These are phyloP conservation scores for Polydrusus tereticollis DNA, from an alignment of 2,888 invertebrate species.

Conservation along the genomic window DNA sequence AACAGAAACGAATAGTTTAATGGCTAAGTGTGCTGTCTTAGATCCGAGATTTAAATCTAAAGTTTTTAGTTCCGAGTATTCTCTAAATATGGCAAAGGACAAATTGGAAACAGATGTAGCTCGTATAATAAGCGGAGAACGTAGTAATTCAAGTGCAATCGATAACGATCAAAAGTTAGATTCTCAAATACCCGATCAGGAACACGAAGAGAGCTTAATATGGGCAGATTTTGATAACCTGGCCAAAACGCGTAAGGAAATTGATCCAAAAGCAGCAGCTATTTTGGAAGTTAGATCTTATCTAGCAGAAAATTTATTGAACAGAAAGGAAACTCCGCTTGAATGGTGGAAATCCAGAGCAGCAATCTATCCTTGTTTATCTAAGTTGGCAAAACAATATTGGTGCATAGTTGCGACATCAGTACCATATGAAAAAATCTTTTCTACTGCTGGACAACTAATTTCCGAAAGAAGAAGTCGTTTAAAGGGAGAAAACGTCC, in stretches of 20 bases:
- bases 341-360: conserved; percentile 7
- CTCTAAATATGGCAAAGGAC: background rate
- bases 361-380: conserved; percentile 5
- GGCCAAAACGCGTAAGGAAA: background rate
- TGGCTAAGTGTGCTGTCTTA: background rate
- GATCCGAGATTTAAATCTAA: background rate
- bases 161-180: background rate
- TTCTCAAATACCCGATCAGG: background rate
- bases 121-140: background rate
- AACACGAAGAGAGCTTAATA: background rate
- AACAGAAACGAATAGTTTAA: background rate
- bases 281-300: background rate
- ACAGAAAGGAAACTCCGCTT: conserved; percentile 4
- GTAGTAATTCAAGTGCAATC: background rate
- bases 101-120: background rate
- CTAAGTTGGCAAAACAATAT: conserved; percentile 8
- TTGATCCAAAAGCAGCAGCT: background rate
- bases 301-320: background rate
- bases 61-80: background rate
- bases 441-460: conserved; percentile 5
- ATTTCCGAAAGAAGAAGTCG: conserved; percentile 12
- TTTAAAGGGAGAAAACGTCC: too few relatives aligned
- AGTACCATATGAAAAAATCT: conserved; percentile 1
- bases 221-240: background rate
- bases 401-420: conserved; percentile 4